phyloP scores from a whole-genome alignment of 2,113 vertebrate species.

The Lipophrys pholis region DNA sequence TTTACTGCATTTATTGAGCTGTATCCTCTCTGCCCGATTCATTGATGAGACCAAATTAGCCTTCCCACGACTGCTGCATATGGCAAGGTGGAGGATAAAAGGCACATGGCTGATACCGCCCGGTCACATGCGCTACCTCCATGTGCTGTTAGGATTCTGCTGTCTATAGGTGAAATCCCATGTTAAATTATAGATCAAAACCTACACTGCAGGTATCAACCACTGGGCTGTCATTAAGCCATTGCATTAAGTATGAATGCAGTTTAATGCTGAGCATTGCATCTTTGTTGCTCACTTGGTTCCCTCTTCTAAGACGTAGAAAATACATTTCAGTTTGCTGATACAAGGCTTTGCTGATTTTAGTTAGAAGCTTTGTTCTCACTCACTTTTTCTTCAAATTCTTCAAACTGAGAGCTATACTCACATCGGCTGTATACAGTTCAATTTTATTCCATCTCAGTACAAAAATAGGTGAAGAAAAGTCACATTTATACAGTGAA shows the following conservation, averaged over 20 bases:
- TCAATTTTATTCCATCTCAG: neutral
- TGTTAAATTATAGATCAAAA: slow-evolving; percentile 7
- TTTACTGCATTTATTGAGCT: neutral
- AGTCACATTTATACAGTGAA: neutral
- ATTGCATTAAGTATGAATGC: neutral
- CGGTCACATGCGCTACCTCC: neutral
- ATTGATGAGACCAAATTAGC: neutral
- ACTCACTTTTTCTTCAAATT: neutral
- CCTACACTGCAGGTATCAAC: neutral
- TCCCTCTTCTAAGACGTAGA: too few relatives aligned
- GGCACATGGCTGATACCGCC: neutral
- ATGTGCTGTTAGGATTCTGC: neutral
- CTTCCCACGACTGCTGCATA: neutral
- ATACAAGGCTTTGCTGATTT: neutral
- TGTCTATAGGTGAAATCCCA: neutral
- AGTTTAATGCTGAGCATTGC: neutral
- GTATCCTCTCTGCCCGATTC: neutral
- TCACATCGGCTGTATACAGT: neutral
- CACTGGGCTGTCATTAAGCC: neutral
- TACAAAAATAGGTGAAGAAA: neutral
- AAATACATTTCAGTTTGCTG: neutral
- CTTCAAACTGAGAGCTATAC: neutral
- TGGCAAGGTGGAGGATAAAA: neutral
- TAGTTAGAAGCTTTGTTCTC: neutral
- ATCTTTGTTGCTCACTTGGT: neutral